Evolutionary conservation across 1,140 invertebrate species (phyloP), one percentile per base, ranked within the genome.

Genomic region (Drosophila teissieri): DNA sequence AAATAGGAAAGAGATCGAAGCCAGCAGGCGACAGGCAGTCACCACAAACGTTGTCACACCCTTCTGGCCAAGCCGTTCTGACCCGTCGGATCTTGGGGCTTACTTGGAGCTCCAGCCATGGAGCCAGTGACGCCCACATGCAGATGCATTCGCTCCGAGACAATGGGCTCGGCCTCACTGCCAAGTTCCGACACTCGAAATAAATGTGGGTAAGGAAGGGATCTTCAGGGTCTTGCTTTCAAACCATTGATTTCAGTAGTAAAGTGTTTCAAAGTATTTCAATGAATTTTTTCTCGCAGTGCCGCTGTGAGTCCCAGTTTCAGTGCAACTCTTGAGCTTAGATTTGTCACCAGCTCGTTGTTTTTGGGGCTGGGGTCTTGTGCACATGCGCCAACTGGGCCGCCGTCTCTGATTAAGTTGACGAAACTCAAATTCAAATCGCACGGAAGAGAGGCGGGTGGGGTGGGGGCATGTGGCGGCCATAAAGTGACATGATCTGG

Each of bases 291-390:
- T 64, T 63, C 17, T 45, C 4, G 2, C 0, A 65, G 46, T 68
- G 61, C 19, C 22, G 22, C 22, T 4, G 3, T 24, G 22, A 24
- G 24, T 24, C 24, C 24, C 24, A 24, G 24, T 24, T 24, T 24
- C 0, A 65, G 46, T 68, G 61, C 31, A 57, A 67, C 53, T 51
- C 68, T 70, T 24, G 34, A 52, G 70, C 72, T 51, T 36, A 89
- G 84, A 88, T 88, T 88, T 88, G 84, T 88, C 84, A 88, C 84
- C 84, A 88, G 84, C 84, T 88, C 62, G 84, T 89, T 69, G 65
- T 24, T 69, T 17, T 10, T 14, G 49, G 49, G 64, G n/a, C 15
- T 51, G 48, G 48, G 64, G 68, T 68, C 81, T 77, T 72, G 56
- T 61, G 80, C 60, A 61, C 46, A 77, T 73, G 70, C 80, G 80